These are phyloP conservation scores for Tribolium castaneum DNA, from an alignment of 1,140 invertebrate species.

Conservation along the genomic window DNA sequence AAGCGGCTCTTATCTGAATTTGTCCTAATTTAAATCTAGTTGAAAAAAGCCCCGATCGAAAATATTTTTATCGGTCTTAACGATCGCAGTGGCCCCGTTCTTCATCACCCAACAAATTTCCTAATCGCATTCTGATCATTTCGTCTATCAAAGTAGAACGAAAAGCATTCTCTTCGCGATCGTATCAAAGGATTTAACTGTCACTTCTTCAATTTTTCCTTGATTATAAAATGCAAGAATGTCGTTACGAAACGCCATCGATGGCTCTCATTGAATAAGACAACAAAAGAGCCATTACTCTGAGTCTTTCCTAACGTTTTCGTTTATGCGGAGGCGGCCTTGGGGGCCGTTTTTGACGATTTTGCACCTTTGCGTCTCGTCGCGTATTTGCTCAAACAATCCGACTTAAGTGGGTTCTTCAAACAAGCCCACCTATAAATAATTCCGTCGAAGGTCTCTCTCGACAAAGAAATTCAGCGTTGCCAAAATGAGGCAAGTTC, in stretches of 20 bases:
- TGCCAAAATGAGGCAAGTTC: conserved; percentile 48
- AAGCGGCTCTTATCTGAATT: conserved; percentile 2
- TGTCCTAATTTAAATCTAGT: conserved; percentile 36
- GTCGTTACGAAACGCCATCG: conserved; percentile 48
- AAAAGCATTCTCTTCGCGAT: conserved; percentile 46
- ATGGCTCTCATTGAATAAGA: conserved; percentile 47
- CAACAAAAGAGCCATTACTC: conserved; percentile 42
- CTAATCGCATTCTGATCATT: conserved; percentile 6
- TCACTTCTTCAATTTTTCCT: conserved; percentile 51
- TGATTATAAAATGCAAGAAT: conserved; percentile 50
- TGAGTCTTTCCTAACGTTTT: background rate
- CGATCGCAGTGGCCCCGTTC: background rate
- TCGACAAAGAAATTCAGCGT: conserved; percentile 32
- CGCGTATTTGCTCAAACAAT: conserved; percentile 13
- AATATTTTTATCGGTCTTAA: conserved; percentile 7
- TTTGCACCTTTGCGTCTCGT: background rate
- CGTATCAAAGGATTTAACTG: conserved; percentile 46
- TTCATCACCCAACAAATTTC: conserved; percentile 1
- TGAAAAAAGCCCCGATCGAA: conserved; percentile 26
- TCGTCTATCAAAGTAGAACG: conserved; percentile 35
- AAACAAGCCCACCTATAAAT: conserved; percentile 35
- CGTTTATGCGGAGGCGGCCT: background rate
- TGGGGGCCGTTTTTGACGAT: background rate
- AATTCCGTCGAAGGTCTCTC: conserved; percentile 28
- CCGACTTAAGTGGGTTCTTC: conserved; percentile 22